Percentiles rank a stretch among this genome's conserved stretches.
Conservation (phyloP, 2,888 invertebrate species). For the Noctua janthe region DNA sequence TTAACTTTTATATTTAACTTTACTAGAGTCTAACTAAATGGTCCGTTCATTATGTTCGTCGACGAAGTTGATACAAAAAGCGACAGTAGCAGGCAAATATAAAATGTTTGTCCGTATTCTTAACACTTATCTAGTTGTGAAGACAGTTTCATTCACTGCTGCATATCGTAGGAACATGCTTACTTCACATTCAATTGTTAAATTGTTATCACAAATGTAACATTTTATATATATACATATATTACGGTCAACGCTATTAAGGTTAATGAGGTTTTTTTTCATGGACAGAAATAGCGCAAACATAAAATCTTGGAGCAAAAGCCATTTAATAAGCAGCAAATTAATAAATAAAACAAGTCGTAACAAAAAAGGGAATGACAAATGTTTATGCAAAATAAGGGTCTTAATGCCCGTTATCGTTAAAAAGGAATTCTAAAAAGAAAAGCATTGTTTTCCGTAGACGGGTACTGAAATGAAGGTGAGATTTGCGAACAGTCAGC, state of each 20-base stretch:
- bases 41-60: not conserved
- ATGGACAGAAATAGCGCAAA: conserved; percentile 1
- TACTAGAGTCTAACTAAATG: not conserved
- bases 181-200: not conserved
- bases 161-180: not conserved
- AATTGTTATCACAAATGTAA: not conserved
- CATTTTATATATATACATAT: not conserved
- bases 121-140: not conserved
- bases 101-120: not conserved
- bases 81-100: not conserved
- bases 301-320: not conserved
- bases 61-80: conserved; percentile 5
- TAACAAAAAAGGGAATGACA: conserved; percentile 25
- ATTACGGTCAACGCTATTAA: not conserved
- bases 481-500: not conserved
- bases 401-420: conserved; percentile 27
- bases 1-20: conserved; percentile 4
- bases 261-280: not conserved
- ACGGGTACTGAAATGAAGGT: conserved; percentile 8
- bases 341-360: conserved; percentile 7
- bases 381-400: conserved; percentile 32
- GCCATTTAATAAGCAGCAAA: not conserved
- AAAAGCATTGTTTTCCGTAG: conserved; percentile 23
- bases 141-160: not conserved
- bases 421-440: conserved; percentile 23